Evolutionary conservation across 2,888 invertebrate genomes (phyloP).

Genomic region (Himalopsyche tibetana): DNA sequence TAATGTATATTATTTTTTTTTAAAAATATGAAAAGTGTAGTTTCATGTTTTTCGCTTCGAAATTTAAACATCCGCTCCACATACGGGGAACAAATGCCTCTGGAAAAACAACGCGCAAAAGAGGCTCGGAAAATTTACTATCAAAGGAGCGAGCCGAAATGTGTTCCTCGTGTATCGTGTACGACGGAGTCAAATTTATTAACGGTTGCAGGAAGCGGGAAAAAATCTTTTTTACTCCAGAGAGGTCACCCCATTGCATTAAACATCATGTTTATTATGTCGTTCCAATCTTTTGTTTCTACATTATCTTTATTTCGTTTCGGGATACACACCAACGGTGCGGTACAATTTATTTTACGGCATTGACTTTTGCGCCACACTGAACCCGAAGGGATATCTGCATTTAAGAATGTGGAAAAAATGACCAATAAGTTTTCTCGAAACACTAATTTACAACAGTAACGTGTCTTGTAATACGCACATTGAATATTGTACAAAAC

Average conservation of each 20-base stretch:
- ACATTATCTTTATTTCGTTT: constrained; percentile 32
- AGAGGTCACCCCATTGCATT: constrained; percentile 41
- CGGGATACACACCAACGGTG: background rate
- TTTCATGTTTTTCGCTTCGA: no score
- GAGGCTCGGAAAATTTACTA: constrained; percentile 1
- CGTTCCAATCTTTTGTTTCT: constrained; percentile 34
- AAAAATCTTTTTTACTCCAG: constrained; percentile 36
- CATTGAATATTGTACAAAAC: no score
- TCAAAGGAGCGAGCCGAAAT: background rate
- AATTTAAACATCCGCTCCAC: no score
- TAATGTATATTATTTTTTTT: no score
- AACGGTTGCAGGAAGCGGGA: constrained; percentile 1
- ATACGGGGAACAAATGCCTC: no score
- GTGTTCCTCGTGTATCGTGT: background rate
- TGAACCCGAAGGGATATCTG: no score
- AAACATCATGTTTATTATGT: constrained; percentile 32
- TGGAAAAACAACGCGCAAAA: background rate
- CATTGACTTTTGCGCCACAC: background rate
- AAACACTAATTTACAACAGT: no score
- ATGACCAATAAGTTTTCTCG: no score
- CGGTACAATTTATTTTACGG: background rate
- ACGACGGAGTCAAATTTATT: constrained; percentile 20
- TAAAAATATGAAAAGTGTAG: no score
- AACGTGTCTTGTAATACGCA: no score
- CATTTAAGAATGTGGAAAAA: no score